Evolutionary conservation across 2,888 invertebrate genomes (phyloP), one percentile per base, ranked within the genome.

Genomic region (Tetheella fluctuosa): DNA sequence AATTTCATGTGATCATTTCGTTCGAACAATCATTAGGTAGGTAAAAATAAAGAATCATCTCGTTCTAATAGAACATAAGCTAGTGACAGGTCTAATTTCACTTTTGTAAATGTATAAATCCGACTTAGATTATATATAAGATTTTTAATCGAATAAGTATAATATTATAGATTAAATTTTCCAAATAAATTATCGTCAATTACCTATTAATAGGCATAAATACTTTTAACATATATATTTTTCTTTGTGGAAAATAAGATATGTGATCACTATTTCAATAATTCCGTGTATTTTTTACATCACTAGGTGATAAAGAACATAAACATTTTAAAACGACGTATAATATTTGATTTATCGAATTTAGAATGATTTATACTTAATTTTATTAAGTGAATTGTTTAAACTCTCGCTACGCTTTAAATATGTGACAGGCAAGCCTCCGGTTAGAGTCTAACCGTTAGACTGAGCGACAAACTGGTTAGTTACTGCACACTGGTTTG

Each of bases 301-400:
- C 88, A 87, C 88, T 84, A 83, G 64, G 86, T 88, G 87, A 88
- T 81, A 67, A 75, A 76, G 65, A 78, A 80, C 70, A 78, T n/a
- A n/a, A n/a, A n/a, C 74, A 76, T 76, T 68, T 13, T 64, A 73
- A 67, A 61, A 82, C n/a, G n/a, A 83, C 77, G 69, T 65, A 70
- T 67, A 69, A 62, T 76, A 69, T 75, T 70, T 71, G 65, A 71
- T 77, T 78, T 74, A 76, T 77, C 79, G 84, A 82, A 79, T 86
- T 82, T 84, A 82, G 79, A 83, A 81, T 81, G 66, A 74, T 81
- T 83, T 81, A 84, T 86, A 86, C 88, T 90, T 89, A 90, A 88
- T 87, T 85, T 80, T 69, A 89, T 88, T 86, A 89, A 88, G 88
- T 88, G 79, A 79, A 75, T 73, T 75, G 68, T 60, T 61, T 60